These are phyloP conservation scores for Coptotermes formosanus DNA, from an alignment of 1,140 invertebrate species.

Conservation along the genomic window DNA sequence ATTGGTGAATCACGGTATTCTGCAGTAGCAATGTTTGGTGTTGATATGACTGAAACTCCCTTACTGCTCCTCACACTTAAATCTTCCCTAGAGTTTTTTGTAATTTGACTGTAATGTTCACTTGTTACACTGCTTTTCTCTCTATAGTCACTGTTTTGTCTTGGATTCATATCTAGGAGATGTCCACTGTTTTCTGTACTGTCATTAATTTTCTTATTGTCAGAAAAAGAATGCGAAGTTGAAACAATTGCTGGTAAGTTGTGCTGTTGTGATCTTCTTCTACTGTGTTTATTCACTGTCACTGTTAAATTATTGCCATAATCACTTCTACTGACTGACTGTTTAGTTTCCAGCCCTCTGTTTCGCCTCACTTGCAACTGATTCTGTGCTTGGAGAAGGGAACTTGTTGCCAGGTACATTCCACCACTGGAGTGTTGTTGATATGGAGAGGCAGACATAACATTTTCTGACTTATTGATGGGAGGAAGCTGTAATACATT, in stretches of 20 bases:
- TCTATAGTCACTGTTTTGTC: not conserved
- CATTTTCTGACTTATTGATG: conserved; percentile 4
- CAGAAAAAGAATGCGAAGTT: not conserved
- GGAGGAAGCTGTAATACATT: conserved; percentile 22
- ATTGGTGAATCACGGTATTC: conserved; percentile 28
- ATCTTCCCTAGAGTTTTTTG: not conserved
- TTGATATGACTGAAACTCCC: conserved; percentile 20
- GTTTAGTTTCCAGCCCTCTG: not conserved
- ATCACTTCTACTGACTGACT: not conserved
- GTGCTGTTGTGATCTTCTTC: not conserved
- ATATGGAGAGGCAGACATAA: not conserved
- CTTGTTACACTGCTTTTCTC: not conserved
- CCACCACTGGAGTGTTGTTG: not conserved
- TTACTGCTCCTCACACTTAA: not conserved
- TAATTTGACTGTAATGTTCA: not conserved
- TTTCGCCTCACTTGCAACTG: not conserved
- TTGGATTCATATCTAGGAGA: not conserved
- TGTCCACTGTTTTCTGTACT: not conserved
- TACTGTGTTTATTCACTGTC: not conserved
- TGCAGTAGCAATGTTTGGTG: conserved; percentile 33
- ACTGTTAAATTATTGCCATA: not conserved
- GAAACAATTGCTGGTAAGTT: not conserved
- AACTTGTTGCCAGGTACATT: conserved; percentile 21
- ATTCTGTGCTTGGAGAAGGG: conserved; percentile 3
- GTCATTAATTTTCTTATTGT: not conserved